Evolutionary conservation across 2,113 vertebrate genomes (phyloP).

Genomic region (Xenus cinereus): DNA sequence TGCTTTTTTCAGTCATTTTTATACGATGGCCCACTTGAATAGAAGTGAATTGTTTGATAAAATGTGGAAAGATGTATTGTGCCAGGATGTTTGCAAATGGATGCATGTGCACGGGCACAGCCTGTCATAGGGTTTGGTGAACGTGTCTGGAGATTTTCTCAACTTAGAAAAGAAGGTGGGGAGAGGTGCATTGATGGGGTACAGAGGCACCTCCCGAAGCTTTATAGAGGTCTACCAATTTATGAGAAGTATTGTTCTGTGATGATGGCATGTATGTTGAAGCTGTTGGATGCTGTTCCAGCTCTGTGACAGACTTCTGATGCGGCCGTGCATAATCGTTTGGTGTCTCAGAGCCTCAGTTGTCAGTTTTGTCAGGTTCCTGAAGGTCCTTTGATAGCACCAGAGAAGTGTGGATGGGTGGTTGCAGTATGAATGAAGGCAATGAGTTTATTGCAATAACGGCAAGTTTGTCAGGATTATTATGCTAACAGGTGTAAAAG

Average conservation of each 20-base stretch:
- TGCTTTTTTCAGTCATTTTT: background rate
- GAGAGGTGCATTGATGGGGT: background rate
- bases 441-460: background rate
- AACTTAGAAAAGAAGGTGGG: background rate
- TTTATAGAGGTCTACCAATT: background rate
- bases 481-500: background rate
- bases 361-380: background rate
- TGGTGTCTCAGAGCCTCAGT: background rate
- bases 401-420: rapidly evolving
- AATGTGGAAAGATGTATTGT: background rate
- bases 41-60: background rate
- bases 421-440: background rate
- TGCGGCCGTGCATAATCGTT: background rate
- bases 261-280: background rate
- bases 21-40: background rate
- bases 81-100: slow-evolving; percentile 10
- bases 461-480: background rate
- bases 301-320: background rate
- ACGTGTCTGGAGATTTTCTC: background rate
- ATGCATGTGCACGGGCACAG: background rate
- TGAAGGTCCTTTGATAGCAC: background rate
- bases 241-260: background rate
- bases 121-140: background rate
- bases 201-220: background rate
- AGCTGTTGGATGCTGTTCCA: background rate